These are phyloP conservation scores for Carterocephalus palaemon DNA, from an alignment of 2,888 invertebrate species.

Conservation along the genomic window DNA sequence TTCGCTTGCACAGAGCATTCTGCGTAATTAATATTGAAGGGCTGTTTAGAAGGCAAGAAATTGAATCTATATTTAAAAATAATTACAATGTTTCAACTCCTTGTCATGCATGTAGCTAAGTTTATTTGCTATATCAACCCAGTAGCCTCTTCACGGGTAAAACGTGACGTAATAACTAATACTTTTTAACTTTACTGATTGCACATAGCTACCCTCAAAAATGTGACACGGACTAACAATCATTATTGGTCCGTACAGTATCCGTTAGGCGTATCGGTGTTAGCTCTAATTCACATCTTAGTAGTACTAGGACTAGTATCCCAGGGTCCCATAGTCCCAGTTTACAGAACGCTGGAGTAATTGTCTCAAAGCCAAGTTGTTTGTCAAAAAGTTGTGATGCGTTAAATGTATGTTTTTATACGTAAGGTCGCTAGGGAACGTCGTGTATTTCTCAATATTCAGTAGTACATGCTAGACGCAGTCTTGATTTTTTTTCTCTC, in stretches of 20 bases:
- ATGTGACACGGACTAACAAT: not conserved
- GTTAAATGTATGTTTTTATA: conserved; percentile 67
- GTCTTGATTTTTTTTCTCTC: conserved; percentile 65
- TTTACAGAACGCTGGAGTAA: conserved; percentile 4
- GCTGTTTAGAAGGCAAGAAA: no score
- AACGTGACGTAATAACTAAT: no score
- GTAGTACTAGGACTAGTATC: conserved; percentile 25
- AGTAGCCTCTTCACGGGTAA: no score
- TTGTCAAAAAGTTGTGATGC: conserved; percentile 73
- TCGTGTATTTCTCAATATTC: conserved; percentile 56
- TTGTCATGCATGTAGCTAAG: no score
- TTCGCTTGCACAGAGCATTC: no score
- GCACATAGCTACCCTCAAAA: conserved; percentile 21
- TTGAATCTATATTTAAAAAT: no score
- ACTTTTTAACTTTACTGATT: no score
- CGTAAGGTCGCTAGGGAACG: conserved; percentile 52
- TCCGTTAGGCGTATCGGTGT: conserved; percentile 74
- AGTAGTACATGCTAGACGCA: conserved; percentile 77
- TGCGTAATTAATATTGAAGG: no score
- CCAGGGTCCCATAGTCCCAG: conserved; percentile 9
- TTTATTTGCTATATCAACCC: no score
- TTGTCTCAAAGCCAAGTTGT: conserved; percentile 56
- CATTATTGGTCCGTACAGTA: conserved; percentile 42
- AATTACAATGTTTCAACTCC: no score
- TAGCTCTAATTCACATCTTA: conserved; percentile 69